Evolutionary conservation across 2,113 vertebrate genomes (phyloP), one percentile per base, ranked within the genome.

Genomic region (Nothoprocta pentlandii): DNA sequence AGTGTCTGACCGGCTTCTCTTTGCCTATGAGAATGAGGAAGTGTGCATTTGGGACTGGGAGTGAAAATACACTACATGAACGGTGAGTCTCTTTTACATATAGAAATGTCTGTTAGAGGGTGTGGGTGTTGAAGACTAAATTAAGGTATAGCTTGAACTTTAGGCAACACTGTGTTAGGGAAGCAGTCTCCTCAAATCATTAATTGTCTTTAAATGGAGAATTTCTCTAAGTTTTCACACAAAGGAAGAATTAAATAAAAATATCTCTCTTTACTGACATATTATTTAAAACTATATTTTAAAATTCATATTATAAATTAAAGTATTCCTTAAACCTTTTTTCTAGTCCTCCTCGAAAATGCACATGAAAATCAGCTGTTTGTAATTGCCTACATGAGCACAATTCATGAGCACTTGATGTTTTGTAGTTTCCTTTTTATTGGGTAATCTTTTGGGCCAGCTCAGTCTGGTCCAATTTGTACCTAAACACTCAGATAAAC

Each of bases 341-440:
- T 58, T 25, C 59, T 70, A 88, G 19, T 46, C 61, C 49, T 25
- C 2, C 80, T 62, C 44, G 64, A 85, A 91, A 92, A 70, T 12
- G 63, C 30, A 66, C 23, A 77, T n/a, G 46, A 74, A 85, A 91
- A 66, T 87, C 3, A 92, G 82, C 59, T 94, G 71, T 23, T 16
- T 93, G 92, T 75, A 61, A 83, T 94, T 90, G 91, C 42, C 51
- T 17, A 10, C 36, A 39, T 34, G 80, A 89, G 88, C 32, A 19
- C 83, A 80, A 83, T 85, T 92, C 51, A 2, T 64, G 80, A 95
- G 25, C 87, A 23, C 6, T 64, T 93, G 71, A 85, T 67, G 28
- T 47, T 87, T 47, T 90, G 83, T 63, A 70, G 87, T 15, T 47
- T 93, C 85, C 26, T 82, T 82, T 95, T 94, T 91, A 56, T 86